A percentile compares a stretch with the other conserved stretches of the same genome.
These are phyloP conservation scores for Ammodramus savannarum DNA, from an alignment of 2,113 vertebrate genomes.

Conservation along the genomic window DNA sequence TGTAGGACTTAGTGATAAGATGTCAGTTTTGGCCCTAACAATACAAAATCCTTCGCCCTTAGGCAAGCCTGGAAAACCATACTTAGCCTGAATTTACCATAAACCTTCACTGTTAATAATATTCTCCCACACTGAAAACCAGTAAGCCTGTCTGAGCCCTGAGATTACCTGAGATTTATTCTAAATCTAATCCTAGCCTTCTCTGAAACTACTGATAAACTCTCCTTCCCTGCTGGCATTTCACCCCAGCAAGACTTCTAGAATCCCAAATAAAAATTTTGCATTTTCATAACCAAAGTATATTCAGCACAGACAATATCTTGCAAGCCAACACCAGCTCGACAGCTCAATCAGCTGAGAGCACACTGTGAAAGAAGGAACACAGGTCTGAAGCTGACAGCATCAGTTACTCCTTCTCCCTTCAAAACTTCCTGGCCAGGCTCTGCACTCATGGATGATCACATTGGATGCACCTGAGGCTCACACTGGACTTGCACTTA, in stretches of 20 bases:
- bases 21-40: background rate
- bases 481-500: background rate
- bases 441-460: background rate
- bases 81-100: background rate
- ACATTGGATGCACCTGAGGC: background rate
- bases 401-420: background rate
- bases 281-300: background rate
- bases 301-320: background rate
- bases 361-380: background rate
- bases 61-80: background rate
- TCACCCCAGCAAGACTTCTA: background rate
- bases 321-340: background rate
- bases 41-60: background rate
- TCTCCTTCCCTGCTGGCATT: background rate
- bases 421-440: background rate
- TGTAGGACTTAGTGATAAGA: background rate
- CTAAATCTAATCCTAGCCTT: background rate
- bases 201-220: background rate
- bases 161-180: slow-evolving; percentile 42
- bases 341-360: background rate
- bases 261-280: background rate
- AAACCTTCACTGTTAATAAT: background rate
- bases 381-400: background rate
- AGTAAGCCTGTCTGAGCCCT: slow-evolving; percentile 7
- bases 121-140: background rate